These are phyloP conservation scores for Podargus strigoides DNA, from an alignment of 2,797 vertebrate genomes.

Conservation along the genomic window DNA sequence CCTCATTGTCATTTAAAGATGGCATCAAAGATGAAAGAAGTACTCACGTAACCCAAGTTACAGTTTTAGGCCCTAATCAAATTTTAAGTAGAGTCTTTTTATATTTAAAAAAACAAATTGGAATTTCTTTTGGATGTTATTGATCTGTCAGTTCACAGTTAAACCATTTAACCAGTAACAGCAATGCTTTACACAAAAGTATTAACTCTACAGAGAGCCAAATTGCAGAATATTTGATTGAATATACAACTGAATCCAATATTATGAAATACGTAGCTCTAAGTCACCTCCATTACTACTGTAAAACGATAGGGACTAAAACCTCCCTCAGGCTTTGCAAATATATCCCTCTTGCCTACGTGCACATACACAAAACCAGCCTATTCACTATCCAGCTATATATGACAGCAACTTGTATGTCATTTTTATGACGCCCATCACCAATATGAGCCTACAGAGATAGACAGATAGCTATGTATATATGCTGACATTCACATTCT, in stretches of 20 bases:
- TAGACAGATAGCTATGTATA: neutral
- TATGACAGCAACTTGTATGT: neutral
- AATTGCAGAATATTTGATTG: neutral
- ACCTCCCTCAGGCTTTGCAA: neutral
- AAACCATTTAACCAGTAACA: neutral
- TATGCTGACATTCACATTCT: neutral
- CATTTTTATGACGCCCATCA: slow-evolving; percentile 9
- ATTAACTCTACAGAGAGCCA: neutral
- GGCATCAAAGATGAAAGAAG: neutral
- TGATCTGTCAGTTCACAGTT: neutral
- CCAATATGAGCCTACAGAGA: neutral
- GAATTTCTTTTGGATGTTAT: neutral
- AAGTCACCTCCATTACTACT: neutral
- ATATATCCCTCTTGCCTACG: neutral
- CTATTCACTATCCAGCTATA: neutral
- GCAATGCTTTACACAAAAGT: neutral
- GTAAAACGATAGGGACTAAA: neutral
- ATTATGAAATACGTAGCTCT: neutral
- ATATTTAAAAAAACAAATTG: neutral
- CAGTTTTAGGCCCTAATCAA: neutral
- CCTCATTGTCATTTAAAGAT: neutral
- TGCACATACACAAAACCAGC: neutral
- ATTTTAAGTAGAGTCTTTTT: neutral
- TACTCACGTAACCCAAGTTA: neutral
- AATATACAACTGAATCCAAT: neutral